Evolutionary conservation across 30 jellyfish, hydroid and myxozoan species (phyloP).

Genomic region (Mastigias papua): DNA sequence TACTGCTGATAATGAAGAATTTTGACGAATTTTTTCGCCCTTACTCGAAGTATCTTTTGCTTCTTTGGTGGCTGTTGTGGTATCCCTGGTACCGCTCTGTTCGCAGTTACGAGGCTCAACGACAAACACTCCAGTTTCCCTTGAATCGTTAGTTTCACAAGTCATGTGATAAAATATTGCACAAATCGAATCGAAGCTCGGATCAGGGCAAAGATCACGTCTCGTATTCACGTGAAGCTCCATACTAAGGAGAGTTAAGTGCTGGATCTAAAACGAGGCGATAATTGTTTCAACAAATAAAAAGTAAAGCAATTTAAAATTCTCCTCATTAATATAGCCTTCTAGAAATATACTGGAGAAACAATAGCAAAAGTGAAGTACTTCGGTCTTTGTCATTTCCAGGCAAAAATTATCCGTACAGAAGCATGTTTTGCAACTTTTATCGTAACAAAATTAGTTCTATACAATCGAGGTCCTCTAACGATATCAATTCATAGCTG

Average conservation of each 20-base stretch:
- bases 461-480: no score
- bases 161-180: constrained; percentile 83
- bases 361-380: no score
- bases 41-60: background rate
- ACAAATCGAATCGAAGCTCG: constrained; percentile 88
- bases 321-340: no score
- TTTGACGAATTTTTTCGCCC: background rate
- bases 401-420: no score
- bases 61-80: background rate
- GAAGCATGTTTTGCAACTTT: no score
- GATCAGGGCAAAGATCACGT: constrained; percentile 94
- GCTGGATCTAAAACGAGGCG: constrained; percentile 72
- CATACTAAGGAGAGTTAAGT: constrained; percentile 81
- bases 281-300: no score
- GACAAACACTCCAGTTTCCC: constrained; percentile 71
- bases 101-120: constrained; percentile 33
- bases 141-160: constrained; percentile 67
- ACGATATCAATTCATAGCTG: no score
- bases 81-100: background rate
- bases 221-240: constrained; percentile 93
- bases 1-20: no score
- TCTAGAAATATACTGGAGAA: no score
- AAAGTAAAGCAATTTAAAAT: background rate
- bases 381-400: no score
- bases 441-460: no score